These are phyloP conservation scores for Dryocosmus kuriphilus DNA, from an alignment of 2,888 invertebrate species.

Conservation along the genomic window DNA sequence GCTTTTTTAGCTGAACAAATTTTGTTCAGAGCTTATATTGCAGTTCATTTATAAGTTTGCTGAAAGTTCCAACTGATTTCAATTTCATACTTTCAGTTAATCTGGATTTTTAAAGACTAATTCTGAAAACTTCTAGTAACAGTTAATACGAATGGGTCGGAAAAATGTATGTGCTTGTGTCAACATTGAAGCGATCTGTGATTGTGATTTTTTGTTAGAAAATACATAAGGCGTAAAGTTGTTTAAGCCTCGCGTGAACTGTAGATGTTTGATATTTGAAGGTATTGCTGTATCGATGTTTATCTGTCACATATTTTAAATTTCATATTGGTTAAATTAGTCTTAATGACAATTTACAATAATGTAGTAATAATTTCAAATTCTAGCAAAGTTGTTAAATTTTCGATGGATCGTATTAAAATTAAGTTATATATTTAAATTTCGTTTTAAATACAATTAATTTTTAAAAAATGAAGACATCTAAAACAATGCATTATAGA, in stretches of 20 bases:
- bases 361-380: not conserved
- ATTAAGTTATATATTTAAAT: not conserved
- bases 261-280: constrained; percentile 29
- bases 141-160: constrained; percentile 18
- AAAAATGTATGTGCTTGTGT: constrained; percentile 29
- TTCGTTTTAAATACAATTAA: not conserved
- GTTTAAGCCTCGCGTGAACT: constrained; percentile 30
- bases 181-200: constrained; percentile 38
- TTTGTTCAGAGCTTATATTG: no score
- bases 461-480: not conserved
- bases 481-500: not conserved
- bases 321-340: not conserved
- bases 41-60: not conserved
- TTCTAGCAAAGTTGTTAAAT: not conserved
- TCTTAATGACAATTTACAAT: not conserved
- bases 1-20: not conserved
- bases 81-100: not conserved
- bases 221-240: constrained; percentile 20
- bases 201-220: constrained; percentile 21
- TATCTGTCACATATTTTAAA: not conserved
- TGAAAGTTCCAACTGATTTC: not conserved
- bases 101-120: constrained; percentile 4
- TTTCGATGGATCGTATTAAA: not conserved
- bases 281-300: constrained; percentile 19
- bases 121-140: constrained; percentile 18